phyloP scores from a whole-genome alignment of 2,888 invertebrate species.

The Acholoe squamosa region DNA sequence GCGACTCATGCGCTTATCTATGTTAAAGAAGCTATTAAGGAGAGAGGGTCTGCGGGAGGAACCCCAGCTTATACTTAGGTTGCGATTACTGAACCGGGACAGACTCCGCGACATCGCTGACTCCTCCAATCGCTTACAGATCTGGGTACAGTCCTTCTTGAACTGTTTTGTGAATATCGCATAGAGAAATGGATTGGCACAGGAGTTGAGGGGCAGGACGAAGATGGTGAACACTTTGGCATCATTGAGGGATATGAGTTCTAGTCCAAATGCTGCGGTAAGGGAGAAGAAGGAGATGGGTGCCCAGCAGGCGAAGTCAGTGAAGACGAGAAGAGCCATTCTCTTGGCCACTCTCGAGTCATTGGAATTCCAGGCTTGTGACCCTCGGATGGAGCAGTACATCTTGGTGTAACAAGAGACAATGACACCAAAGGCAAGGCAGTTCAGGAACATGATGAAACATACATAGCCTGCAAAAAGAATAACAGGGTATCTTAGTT shows the following conservation, averaged over 20 bases:
- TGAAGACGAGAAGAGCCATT: slow-evolving; percentile 98
- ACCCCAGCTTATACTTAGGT: slow-evolving; percentile 66
- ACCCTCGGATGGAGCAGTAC: slow-evolving; percentile 98
- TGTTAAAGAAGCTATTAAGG: slow-evolving; percentile 66
- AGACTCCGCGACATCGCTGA: slow-evolving; percentile 78
- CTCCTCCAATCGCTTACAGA: slow-evolving; percentile 96
- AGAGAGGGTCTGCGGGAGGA: slow-evolving; percentile 65
- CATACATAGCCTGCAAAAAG: slow-evolving; percentile 79
- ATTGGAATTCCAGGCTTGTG: slow-evolving; percentile 97
- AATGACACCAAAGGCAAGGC: slow-evolving; percentile 93
- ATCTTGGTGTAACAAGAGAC: slow-evolving; percentile 98
- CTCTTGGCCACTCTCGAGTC: slow-evolving; percentile 97
- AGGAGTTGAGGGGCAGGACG: slow-evolving; percentile 96
- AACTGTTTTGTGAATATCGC: slow-evolving; percentile 98
- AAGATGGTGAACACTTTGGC: slow-evolving; percentile 98
- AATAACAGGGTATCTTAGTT: background rate
- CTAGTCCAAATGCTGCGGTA: slow-evolving; percentile 95
- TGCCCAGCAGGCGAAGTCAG: slow-evolving; percentile 98
- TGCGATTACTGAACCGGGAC: slow-evolving; percentile 74
- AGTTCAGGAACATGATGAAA: slow-evolving; percentile 81
- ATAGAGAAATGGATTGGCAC: slow-evolving; percentile 98
- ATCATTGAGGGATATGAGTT: slow-evolving; percentile 95
- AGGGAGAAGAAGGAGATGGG: slow-evolving; percentile 98
- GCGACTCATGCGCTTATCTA: slow-evolving; percentile 47
- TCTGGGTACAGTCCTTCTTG: slow-evolving; percentile 97